Base-by-base conservation (phyloP, 2,888 invertebrate genomes). In the Osmoderma eremita region DNA sequence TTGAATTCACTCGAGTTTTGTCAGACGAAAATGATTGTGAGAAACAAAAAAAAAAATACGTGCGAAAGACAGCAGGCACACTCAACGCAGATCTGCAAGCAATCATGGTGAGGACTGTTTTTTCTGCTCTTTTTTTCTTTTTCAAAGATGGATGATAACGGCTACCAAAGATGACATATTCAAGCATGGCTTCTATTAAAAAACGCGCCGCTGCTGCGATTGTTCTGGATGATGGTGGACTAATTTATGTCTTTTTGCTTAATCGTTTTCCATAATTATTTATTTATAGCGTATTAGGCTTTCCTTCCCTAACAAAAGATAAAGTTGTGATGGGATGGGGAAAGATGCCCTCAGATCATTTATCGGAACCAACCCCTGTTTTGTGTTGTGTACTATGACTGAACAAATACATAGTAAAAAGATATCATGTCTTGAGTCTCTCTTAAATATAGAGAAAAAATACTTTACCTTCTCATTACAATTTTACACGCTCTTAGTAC, bases 301-400 rank as follows among this genome's bases (percentile, higher is more conserved):
- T 75, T 79, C 78, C 78, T 79, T 77, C 77, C 79, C 78, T 78
- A 78, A 79, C 77, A 75, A 67, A 58, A 48, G 30, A 53, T 30
- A 68, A 61, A 68, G 76, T 75, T 77, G 88, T 87, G 86, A 88
- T 89, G 89, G 89, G 89, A 89, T 89, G 89, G 89, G 89, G 89
- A 89, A 88, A 88, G 87, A 30, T 87, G 88, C 88, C 89, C 89
- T 88, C 88, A 82, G 79, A 30, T 30, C 30, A 4, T 30, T 4
- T 8, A 6, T 30, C 30, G 10, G 10, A 30, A 30, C 3, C 5
- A 6, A 30, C 30, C 30, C 6, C 30, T 30, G 73, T 74, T 72
- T 12, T 42, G 10, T 24, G 5, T 12, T n/a, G 30, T 30, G 30
- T 30, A 30, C 30, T 30, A 30, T 30, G 8, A 30, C 8, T 3